Percentiles rank a stretch among this genome's conserved stretches.
Conservation (phyloP, 1,140 invertebrate species). For the Prorops nasuta region DNA sequence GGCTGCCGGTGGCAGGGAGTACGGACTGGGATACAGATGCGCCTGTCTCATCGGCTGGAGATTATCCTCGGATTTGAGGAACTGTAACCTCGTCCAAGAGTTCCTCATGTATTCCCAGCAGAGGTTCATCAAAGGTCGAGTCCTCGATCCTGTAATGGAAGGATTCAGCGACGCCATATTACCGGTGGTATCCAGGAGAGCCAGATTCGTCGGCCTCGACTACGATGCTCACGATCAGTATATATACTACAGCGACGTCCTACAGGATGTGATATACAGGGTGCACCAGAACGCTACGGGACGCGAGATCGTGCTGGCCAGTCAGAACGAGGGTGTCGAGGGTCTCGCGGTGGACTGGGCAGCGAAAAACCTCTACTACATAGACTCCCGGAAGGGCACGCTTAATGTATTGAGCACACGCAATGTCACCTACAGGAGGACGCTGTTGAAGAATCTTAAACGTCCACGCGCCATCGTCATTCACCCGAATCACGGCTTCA, state of each 20-base stretch:
- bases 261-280: slow-evolving; percentile 95
- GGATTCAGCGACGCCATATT: slow-evolving; percentile 93
- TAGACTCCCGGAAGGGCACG: slow-evolving; percentile 93
- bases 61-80: slow-evolving; percentile 72
- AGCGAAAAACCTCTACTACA: slow-evolving; percentile 96
- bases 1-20: slow-evolving; percentile 69
- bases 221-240: slow-evolving; percentile 89
- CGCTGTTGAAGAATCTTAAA: slow-evolving; percentile 84
- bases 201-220: slow-evolving; percentile 95
- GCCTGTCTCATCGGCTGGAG: slow-evolving; percentile 91
- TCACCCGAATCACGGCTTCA: slow-evolving; percentile 90
- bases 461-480: slow-evolving; percentile 92
- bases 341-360: slow-evolving; percentile 96
- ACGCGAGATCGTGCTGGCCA: slow-evolving; percentile 88
- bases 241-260: slow-evolving; percentile 95
- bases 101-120: slow-evolving; percentile 98
- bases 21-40: slow-evolving; percentile 86
- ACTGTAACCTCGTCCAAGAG: slow-evolving; percentile 83
- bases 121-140: slow-evolving; percentile 93
- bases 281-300: slow-evolving; percentile 86
- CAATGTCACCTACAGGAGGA: slow-evolving; percentile 81
- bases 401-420: slow-evolving; percentile 88
- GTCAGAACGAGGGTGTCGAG: slow-evolving; percentile 96
- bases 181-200: slow-evolving; percentile 84
- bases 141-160: slow-evolving; percentile 83